Percentiles rank a stretch among this genome's conserved stretches.
phyloP scores from a whole-genome alignment of 2,113 vertebrate species.

The Pandion haliaetus region DNA sequence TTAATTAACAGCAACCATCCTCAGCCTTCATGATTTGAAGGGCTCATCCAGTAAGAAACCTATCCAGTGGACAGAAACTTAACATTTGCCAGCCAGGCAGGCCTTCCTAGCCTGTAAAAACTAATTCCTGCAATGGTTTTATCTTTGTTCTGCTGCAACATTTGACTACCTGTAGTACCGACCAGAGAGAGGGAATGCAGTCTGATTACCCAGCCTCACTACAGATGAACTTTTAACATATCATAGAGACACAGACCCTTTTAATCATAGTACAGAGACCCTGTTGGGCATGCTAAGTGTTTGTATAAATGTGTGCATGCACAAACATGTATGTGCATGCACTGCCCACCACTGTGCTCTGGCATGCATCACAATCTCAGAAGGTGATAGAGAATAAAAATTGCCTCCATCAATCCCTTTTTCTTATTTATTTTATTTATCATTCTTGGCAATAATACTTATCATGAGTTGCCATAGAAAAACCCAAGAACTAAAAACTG shows the following conservation, averaged over 20 bases:
- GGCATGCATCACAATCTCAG: background rate
- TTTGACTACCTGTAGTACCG: background rate
- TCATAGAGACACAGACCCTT: background rate
- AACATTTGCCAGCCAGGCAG: background rate
- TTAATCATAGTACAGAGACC: rapidly evolving
- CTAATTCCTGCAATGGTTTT: background rate
- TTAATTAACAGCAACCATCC: background rate
- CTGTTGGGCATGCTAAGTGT: background rate
- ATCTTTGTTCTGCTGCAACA: background rate
- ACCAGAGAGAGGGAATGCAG: background rate
- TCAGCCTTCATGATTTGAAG: background rate
- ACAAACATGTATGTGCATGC: background rate
- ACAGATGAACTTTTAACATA: background rate
- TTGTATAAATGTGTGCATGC: background rate
- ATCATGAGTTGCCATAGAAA: background rate
- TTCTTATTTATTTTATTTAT: background rate
- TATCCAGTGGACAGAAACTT: background rate
- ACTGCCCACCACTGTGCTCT: background rate
- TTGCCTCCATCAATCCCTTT: background rate
- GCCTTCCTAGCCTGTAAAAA: background rate
- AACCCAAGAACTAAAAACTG: background rate
- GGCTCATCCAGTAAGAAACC: background rate
- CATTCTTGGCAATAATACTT: background rate
- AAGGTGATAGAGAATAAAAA: background rate
- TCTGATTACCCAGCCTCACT: background rate